A percentile compares a stretch with the other conserved stretches of the same genome.
phyloP scores from a whole-genome alignment of 2,797 vertebrate species.

The Chelidonichthys spinosus region DNA sequence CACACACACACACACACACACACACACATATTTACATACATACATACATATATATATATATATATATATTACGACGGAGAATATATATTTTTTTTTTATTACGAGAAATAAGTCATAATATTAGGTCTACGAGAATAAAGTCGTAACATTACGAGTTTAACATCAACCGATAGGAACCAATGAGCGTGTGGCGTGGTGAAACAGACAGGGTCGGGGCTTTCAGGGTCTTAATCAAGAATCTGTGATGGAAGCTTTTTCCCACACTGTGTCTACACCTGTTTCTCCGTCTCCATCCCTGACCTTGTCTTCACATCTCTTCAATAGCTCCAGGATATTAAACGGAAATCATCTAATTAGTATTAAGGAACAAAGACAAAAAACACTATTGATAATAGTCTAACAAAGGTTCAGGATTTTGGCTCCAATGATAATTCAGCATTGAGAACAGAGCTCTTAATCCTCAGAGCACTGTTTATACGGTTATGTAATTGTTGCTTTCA shows the following conservation, averaged over 20 bases:
- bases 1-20: slow-evolving; percentile 7
- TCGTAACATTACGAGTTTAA: too few species aligned
- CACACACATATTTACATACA: neutral
- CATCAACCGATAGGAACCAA: too few species aligned
- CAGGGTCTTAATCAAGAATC: too few species aligned
- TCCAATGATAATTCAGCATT: slow-evolving; percentile 39
- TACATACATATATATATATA: too few species aligned
- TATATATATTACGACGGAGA: too few species aligned
- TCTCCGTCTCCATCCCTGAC: slow-evolving; percentile 23
- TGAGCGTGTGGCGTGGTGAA: neutral
- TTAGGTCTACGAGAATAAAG: too few species aligned
- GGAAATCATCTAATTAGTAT: slow-evolving; percentile 43
- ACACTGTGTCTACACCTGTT: neutral
- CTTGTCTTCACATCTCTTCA: slow-evolving; percentile 33
- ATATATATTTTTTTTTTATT: too few species aligned
- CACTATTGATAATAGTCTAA: slow-evolving; percentile 38
- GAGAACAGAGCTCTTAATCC: slow-evolving; percentile 42
- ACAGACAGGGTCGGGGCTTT: neutral
- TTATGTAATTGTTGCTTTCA: slow-evolving; percentile 56
- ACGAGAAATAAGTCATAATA: too few species aligned
- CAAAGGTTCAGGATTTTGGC: slow-evolving; percentile 37
- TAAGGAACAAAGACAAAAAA: slow-evolving; percentile 25
- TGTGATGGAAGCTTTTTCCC: neutral
- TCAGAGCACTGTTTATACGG: slow-evolving; percentile 44
- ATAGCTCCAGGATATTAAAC: slow-evolving; percentile 47